phyloP scores from a whole-genome alignment of 2,888 invertebrate species.

The Bedellia somnulentella region DNA sequence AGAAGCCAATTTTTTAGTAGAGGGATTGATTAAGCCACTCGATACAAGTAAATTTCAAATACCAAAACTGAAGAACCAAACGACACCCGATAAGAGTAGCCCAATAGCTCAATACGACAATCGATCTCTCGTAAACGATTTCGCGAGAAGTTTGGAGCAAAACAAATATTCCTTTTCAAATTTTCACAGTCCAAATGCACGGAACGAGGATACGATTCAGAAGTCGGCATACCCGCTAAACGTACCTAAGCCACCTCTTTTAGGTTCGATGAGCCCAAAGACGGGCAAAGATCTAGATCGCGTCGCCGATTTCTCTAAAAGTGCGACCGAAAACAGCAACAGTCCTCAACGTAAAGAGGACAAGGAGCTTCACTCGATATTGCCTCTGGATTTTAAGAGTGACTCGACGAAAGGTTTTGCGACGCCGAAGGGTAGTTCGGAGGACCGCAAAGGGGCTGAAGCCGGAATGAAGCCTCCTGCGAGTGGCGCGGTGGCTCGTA shows the following conservation, averaged over 20 bases:
- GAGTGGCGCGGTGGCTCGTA: conserved; percentile 38
- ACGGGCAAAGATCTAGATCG: conserved; percentile 19
- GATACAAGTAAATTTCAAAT: conserved; percentile 86
- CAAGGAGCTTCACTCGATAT: conserved; percentile 29
- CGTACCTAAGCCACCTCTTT: conserved; percentile 45
- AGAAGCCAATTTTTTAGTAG: conserved; percentile 66
- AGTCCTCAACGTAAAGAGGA: conserved; percentile 47
- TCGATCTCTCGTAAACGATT: conserved; percentile 47
- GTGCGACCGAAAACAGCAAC: conserved; percentile 29
- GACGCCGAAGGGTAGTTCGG: conserved; percentile 41
- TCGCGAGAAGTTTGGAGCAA: conserved; percentile 39
- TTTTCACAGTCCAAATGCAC: conserved; percentile 33
- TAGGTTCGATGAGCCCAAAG: conserved; percentile 48
- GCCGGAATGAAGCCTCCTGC: conserved; percentile 50
- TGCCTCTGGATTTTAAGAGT: conserved; percentile 49
- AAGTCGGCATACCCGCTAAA: conserved; percentile 46
- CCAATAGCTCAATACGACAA: conserved; percentile 40
- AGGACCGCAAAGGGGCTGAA: conserved; percentile 49
- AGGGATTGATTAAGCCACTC: conserved; percentile 75
- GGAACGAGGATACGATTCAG: conserved; percentile 34
- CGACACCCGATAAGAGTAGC: conserved; percentile 46
- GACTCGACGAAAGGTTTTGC: conserved; percentile 49
- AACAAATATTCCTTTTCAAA: conserved; percentile 47
- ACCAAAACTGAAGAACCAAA: conserved; percentile 69
- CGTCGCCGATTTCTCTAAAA: conserved; percentile 36